phyloP scores from a whole-genome alignment of 2,113 vertebrate species.

The Phalacrocorax pelagicus region DNA sequence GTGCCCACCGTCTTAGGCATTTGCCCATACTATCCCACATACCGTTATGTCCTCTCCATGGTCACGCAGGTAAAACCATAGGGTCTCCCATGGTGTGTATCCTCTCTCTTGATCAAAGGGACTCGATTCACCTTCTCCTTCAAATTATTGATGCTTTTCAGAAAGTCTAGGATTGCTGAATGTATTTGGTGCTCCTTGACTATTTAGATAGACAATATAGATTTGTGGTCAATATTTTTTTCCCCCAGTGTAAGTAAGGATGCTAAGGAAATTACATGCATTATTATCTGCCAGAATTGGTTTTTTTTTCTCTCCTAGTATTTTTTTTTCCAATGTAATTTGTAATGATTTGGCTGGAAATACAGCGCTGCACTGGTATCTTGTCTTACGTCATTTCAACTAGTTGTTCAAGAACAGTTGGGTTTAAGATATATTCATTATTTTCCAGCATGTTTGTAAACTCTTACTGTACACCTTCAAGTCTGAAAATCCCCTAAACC shows the following conservation, averaged over 20 bases:
- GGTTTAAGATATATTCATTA: background rate
- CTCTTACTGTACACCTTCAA: background rate
- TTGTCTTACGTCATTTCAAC: background rate
- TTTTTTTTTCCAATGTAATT: background rate
- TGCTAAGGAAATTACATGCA: background rate
- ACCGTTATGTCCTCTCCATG: too few relatives aligned
- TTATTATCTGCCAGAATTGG: background rate
- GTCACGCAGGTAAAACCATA: too few relatives aligned
- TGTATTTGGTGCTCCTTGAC: background rate
- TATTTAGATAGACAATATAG: background rate
- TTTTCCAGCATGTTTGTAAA: background rate
- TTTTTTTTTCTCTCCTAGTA: background rate
- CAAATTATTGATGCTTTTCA: background rate
- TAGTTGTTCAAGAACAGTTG: background rate
- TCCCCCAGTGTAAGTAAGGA: background rate
- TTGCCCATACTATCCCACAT: too few relatives aligned
- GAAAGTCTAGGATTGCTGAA: background rate
- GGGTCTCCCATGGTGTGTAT: too few relatives aligned
- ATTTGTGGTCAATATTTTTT: background rate
- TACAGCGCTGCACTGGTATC: background rate
- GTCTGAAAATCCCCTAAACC: background rate
- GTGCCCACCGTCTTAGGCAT: too few relatives aligned
- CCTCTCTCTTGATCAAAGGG: too few relatives aligned
- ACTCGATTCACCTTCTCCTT: too few relatives aligned
- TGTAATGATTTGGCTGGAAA: background rate